Evolutionary conservation across 2,797 vertebrate species (phyloP), one percentile per base, ranked within the genome.

Genomic region (Cephalopachus bancanus): DNA sequence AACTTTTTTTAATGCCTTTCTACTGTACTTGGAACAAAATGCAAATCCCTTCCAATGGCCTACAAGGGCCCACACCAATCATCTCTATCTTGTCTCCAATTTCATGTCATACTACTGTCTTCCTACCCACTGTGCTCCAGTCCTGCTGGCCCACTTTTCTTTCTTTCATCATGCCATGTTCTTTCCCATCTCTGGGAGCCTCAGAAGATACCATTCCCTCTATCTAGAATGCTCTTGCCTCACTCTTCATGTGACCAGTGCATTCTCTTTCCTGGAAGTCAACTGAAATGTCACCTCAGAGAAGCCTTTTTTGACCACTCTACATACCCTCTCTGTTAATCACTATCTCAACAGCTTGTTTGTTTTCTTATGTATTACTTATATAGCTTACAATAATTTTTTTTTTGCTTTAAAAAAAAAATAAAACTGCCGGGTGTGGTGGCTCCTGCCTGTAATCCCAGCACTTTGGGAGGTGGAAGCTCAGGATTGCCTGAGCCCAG

Each of bases 1-100:
- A 94, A 84, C 65, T 44, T 65, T 44, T 93, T 44, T 55, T 74
- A 78, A 1, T 44, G 79, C 19, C 55, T 90, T 84, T 93, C 69
- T 67, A 60, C 37, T n/a, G 12, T 89, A 74, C 57, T 95, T 33
- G 28, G 44, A 62, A 90, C 90, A 94, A 60, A 89, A 85, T 76
- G 44, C 33, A 81, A 65, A 14, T n/a, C 2, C 11, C 37, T 78
- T n/a, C 57, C 37, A 67, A 9, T 6, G 28, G 64, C 44, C 64
- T 37, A 60, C 20, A 37, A 76, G 74, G 28, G 16, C 74, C 33
- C 44, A 17, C 2, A 62, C 62, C 30, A 62, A 67, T 11, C 59
- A 14, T 85, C 57, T 71, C 28, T 28, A 9, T 53, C 26, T 37
- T 33, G 30, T n/a, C 59, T 87, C 53, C 3, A 20, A 37, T 65